Base-by-base conservation (phyloP, 2,113 vertebrate genomes). In the Charina bottae region DNA sequence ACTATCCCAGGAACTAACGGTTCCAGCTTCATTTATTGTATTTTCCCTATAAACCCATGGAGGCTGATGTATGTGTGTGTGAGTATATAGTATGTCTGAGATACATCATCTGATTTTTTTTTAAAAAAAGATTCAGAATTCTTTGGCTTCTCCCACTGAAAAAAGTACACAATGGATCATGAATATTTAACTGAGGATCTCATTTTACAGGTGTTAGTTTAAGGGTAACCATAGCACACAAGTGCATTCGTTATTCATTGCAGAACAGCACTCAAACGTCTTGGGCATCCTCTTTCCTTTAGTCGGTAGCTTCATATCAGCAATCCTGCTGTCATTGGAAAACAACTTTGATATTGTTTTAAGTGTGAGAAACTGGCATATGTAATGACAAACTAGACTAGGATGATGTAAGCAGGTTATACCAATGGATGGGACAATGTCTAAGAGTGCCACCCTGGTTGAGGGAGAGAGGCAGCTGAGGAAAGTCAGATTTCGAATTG, bases 401-500 rank as follows among this genome's bases (percentile, higher is more conserved):
- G 97, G 97, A 97, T 96, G 96, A 98, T 98, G 98, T 98, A 97
- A 99, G 89, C 94, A 88, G 93, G 95, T 96, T 1, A 10, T 96
- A 6, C 89, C 95, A 46, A 96, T 98, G 97, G 98, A 98, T 91
- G 98, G 92, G 96, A 96, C 95, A 0, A 97, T 94, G 97, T 90
- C 97, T 1, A 97, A 96, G 90, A 91, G 96, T 0, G 96, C 97
- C 89, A 91, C 37, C 94, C 98, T 97, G 94, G 28, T 91, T 0
- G 94, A 98, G 83, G 72, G 94, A 0, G 98, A 98, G 91, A 97
- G 98, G 94, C 97, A 97, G 55, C 97, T 97, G 7, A 98, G 98
- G 96, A 98, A 98, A 97, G 99, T 99, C 93, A 98, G 99, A 91
- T 99, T 99, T 97, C 98, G 99, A 1, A 98, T 99, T 23, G 98